Conservation (phyloP, 2,888 invertebrate genomes). For the Theretra japonica region DNA sequence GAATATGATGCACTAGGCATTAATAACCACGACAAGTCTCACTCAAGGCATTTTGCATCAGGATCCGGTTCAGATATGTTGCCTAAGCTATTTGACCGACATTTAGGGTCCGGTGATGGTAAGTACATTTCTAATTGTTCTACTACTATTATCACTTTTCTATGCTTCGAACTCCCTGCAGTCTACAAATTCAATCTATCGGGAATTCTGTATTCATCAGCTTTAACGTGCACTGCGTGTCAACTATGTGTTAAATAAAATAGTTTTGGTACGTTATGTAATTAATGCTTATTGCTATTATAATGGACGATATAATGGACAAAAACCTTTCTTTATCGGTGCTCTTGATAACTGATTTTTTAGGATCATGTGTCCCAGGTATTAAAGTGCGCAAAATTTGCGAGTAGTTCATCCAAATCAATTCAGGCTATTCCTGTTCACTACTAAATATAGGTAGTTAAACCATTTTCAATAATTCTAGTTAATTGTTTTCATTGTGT, state of each 20-base stretch:
- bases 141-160: conserved; percentile 35
- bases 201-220: conserved; percentile 53
- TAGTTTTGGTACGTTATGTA: background rate
- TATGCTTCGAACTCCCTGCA: conserved; percentile 53
- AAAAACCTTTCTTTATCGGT: background rate
- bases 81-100: conserved; percentile 74
- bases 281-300: conserved; percentile 6
- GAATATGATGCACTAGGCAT: conserved; percentile 64
- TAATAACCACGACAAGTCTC: conserved; percentile 60
- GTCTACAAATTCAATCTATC: conserved; percentile 45
- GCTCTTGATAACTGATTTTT: background rate
- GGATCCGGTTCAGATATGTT: conserved; percentile 65
- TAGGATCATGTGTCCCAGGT: background rate
- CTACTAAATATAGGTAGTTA: too few relatives aligned
- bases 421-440: too few relatives aligned
- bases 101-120: conserved; percentile 76
- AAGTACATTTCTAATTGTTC: conserved; percentile 53
- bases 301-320: background rate
- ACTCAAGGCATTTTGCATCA: conserved; percentile 63
- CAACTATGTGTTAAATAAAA: conserved; percentile 35
- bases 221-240: conserved; percentile 46
- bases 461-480: too few relatives aligned
- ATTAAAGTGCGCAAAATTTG: background rate
- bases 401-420: background rate
- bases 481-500: background rate